Evolutionary conservation across 2,797 vertebrate genomes (phyloP).

Genomic region (Discoglossus pictus): DNA sequence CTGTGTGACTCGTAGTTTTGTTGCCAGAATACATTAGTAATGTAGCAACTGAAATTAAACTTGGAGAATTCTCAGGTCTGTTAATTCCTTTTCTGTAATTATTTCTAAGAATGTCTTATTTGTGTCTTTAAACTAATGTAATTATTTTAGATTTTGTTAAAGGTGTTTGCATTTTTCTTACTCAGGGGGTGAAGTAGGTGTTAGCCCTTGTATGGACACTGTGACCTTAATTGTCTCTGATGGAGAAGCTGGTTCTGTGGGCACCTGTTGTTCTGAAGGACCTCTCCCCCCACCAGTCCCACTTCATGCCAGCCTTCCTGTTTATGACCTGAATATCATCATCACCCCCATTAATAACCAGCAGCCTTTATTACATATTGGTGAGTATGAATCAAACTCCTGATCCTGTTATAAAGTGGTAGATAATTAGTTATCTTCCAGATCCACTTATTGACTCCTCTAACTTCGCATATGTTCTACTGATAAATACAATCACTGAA

Average conservation of each 20-base stretch:
- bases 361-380: constrained; percentile 57
- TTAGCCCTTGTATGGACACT: constrained; percentile 53
- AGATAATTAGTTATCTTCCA: constrained; percentile 9
- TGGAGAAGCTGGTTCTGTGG: constrained; percentile 59
- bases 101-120: too few relatives aligned
- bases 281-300: constrained; percentile 63
- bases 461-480: constrained; percentile 1
- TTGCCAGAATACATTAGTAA: too few relatives aligned
- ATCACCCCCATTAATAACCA: constrained; percentile 71
- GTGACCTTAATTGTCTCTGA: constrained; percentile 74
- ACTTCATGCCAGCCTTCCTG: constrained; percentile 67
- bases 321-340: constrained; percentile 73
- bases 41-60: too few relatives aligned
- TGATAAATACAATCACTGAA: not conserved
- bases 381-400: constrained; percentile 51
- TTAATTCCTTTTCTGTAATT: too few relatives aligned
- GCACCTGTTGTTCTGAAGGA: constrained; percentile 67
- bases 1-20: too few relatives aligned
- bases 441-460: not conserved
- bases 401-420: not conserved
- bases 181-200: constrained; percentile 73
- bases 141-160: too few relatives aligned
- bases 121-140: too few relatives aligned
- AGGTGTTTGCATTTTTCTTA: too few relatives aligned
- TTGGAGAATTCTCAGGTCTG: too few relatives aligned